Base-by-base conservation (phyloP, 2,113 vertebrate species). In the Sinocyclocheilus grahami region DNA sequence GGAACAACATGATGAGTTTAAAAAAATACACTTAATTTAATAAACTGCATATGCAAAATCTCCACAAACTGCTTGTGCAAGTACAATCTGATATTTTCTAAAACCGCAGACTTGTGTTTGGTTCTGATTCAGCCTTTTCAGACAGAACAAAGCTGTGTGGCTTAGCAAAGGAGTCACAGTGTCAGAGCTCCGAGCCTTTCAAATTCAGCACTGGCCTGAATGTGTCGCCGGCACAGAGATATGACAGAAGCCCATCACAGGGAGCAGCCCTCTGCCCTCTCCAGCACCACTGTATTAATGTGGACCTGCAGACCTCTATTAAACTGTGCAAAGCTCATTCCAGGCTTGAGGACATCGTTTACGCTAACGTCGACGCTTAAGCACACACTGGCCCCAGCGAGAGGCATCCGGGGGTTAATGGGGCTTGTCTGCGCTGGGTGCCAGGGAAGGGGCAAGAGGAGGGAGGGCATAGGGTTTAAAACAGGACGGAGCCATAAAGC, bases 371-470 rank as follows among this genome's bases (percentile, higher is more conserved):
- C 85, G 24, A 86, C 85, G 92, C 89, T 94, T 95, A 96, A 95
- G 94, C 95, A 95, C 95, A 94, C 89, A 94, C 92, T 91, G 90
- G 92, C 91, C 93, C 92, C 91, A 92, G 91, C 89, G 94, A 95
- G 95, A 95, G 93, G 93, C 89, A 58, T 75, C 91, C 79, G 85
- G 92, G 91, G 94, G 95, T 96, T 96, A 96, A 96, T 96, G 95
- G 95, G 91, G 92, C 94, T 91, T 94, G 92, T 93, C 91, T 89
- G 83, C 83, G 79, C 92, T 91, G 89, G 90, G 82, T 88, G 87
- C 82, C 84, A 85, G 71, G 83, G 39, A 86, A 71, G 90, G 20
- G 78, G 83, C 79, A 92, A 86, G 87, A 65, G 46, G 51, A 83
- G 79, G 89, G 84, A 60, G 72, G 65, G 80, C 86, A 87, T 86